phyloP scores from a whole-genome alignment of 2,797 vertebrate species.

The Leptodactylus fallax region DNA sequence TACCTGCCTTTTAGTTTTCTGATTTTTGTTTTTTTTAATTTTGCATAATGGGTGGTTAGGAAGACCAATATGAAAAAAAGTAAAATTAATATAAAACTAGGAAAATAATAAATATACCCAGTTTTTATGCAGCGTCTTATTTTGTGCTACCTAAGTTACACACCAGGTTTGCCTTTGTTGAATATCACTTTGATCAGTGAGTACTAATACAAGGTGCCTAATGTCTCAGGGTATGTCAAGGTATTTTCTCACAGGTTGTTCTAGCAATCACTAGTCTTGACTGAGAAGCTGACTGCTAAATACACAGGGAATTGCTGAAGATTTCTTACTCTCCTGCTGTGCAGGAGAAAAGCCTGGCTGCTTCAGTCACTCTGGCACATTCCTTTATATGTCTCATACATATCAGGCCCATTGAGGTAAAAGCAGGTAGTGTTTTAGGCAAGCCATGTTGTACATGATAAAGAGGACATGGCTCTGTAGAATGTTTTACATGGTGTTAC shows the following conservation, averaged over 20 bases:
- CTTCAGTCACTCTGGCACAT: neutral
- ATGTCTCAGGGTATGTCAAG: neutral
- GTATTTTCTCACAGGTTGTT: neutral
- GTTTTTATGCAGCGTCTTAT: neutral
- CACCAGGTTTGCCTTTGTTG: neutral
- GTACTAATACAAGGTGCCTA: neutral
- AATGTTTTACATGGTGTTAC: constrained; percentile 3
- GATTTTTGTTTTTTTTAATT: too few species aligned
- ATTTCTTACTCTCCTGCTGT: constrained; percentile 25
- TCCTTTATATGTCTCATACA: constrained; percentile 9
- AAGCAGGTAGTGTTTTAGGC: neutral
- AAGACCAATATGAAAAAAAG: neutral
- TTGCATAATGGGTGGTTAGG: too few species aligned
- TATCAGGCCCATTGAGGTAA: neutral
- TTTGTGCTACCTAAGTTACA: neutral
- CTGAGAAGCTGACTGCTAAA: constrained; percentile 32
- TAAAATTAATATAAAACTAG: neutral
- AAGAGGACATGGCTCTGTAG: neutral
- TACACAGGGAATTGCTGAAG: neutral
- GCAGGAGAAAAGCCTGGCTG: neutral
- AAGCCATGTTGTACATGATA: neutral
- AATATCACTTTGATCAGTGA: neutral
- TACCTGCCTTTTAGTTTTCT: too few species aligned
- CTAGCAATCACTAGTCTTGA: constrained; percentile 9
- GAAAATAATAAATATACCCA: neutral